These are phyloP conservation scores for Drepanosiphum platanoidis DNA, from an alignment of 2,888 invertebrate genomes.

Conservation along the genomic window DNA sequence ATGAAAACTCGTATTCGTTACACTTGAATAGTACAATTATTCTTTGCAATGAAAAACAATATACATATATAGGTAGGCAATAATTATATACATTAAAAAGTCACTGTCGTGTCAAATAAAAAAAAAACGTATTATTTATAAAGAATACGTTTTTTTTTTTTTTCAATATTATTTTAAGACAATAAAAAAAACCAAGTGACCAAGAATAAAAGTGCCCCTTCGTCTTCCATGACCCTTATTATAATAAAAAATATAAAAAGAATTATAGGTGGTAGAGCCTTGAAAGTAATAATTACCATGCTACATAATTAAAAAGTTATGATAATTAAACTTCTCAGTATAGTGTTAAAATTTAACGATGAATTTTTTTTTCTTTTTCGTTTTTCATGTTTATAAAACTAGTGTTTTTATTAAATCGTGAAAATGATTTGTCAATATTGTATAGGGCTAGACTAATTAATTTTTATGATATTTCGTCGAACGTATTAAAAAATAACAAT, in stretches of 20 bases:
- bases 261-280: conserved; percentile 36
- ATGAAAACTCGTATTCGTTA: conserved; percentile 24
- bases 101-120: not conserved
- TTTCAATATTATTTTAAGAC: not conserved
- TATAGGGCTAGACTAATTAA: no score
- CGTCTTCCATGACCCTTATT: conserved; percentile 29
- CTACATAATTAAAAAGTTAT: conserved; percentile 43
- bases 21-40: conserved; percentile 36
- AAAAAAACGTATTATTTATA: not conserved
- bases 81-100: conserved; percentile 26
- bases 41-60: conserved; percentile 30
- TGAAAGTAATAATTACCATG: conserved; percentile 29
- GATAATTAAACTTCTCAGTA: conserved; percentile 28
- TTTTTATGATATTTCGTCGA: no score
- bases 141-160: conserved; percentile 30
- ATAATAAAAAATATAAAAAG: conserved; percentile 20
- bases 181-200: conserved; percentile 22
- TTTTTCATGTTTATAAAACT: not conserved
- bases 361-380: not conserved
- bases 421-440: not conserved
- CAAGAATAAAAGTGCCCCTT: conserved; percentile 45
- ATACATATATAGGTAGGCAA: no score
- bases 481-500: no score
- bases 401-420: not conserved
- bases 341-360: conserved; percentile 19